A percentile compares a stretch with the other conserved stretches of the same genome.
Conservation (phyloP, 1,140 invertebrate species). For the Ephestia elutella region DNA sequence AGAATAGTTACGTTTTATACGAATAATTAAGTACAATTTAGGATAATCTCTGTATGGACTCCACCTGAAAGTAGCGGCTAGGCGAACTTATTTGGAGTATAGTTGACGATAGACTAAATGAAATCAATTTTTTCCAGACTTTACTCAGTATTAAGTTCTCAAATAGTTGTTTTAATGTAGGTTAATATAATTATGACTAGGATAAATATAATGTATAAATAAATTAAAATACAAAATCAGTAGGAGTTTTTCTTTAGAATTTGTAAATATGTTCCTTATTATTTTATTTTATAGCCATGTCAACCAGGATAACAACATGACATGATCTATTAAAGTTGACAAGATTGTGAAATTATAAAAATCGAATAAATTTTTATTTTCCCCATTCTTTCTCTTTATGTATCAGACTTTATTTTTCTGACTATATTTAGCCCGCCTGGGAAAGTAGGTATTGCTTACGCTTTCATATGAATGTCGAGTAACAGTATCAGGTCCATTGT, state of each 20-base stretch:
- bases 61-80: slow-evolving; percentile 49
- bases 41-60: slow-evolving; percentile 57
- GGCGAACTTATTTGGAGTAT: slow-evolving; percentile 34
- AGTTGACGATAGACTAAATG: slow-evolving; percentile 21
- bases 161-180: slow-evolving; percentile 58
- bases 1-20: slow-evolving; percentile 54
- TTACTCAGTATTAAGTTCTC: slow-evolving; percentile 70
- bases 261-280: slow-evolving; percentile 45
- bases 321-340: not conserved
- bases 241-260: slow-evolving; percentile 68
- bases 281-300: slow-evolving; percentile 10
- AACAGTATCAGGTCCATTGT: too few species aligned
- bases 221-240: slow-evolving; percentile 48
- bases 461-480: too few species aligned
- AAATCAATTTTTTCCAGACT: slow-evolving; percentile 48
- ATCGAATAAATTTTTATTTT: too few species aligned
- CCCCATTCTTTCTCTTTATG: too few species aligned
- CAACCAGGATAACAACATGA: not conserved
- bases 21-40: slow-evolving; percentile 69
- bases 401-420: too few species aligned
- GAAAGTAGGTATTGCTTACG: too few species aligned
- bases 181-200: slow-evolving; percentile 46
- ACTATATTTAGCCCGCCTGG: too few species aligned
- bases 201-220: slow-evolving; percentile 56
- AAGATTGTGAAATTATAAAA: not conserved